Percentiles rank a stretch among this genome's conserved stretches.
These are phyloP conservation scores for Drosophila tristis DNA, from an alignment of 1,140 invertebrate species.

Conservation along the genomic window DNA sequence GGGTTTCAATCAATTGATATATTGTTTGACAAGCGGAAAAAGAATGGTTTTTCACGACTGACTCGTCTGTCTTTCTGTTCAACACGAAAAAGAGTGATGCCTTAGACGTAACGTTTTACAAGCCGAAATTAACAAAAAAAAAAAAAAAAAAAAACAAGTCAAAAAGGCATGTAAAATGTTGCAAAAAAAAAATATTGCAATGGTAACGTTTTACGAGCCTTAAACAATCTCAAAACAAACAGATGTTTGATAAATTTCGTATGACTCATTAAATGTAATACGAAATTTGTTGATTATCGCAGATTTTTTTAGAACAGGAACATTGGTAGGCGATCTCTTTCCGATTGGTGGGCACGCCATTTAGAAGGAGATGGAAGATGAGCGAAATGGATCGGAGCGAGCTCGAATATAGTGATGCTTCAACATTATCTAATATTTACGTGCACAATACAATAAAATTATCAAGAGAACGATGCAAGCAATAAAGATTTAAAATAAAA, in stretches of 20 bases:
- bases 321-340: constrained; percentile 16
- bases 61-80: constrained; percentile 29
- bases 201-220: constrained; percentile 73
- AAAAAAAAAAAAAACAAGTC: constrained; percentile 10
- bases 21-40: constrained; percentile 33
- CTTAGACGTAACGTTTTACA: constrained; percentile 59
- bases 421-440: too few relatives aligned
- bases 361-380: constrained; percentile 17
- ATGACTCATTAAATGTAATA: constrained; percentile 24
- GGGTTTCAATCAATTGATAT: too few relatives aligned
- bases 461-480: too few relatives aligned
- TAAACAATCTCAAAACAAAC: constrained; percentile 29
- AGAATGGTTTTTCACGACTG: constrained; percentile 35
- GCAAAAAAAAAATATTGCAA: constrained; percentile 25
- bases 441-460: too few relatives aligned
- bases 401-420: neutral
- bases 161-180: constrained; percentile 68
- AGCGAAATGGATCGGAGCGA: neutral
- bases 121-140: constrained; percentile 19
- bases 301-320: constrained; percentile 8
- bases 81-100: constrained; percentile 33
- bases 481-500: too few relatives aligned
- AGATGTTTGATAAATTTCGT: constrained; percentile 23
- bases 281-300: constrained; percentile 9
- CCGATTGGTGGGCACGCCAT: constrained; percentile 2